A percentile compares a stretch with the other conserved stretches of the same genome.
Conservation (phyloP, 1,140 invertebrate genomes). For the Lanistes nyassanus region DNA sequence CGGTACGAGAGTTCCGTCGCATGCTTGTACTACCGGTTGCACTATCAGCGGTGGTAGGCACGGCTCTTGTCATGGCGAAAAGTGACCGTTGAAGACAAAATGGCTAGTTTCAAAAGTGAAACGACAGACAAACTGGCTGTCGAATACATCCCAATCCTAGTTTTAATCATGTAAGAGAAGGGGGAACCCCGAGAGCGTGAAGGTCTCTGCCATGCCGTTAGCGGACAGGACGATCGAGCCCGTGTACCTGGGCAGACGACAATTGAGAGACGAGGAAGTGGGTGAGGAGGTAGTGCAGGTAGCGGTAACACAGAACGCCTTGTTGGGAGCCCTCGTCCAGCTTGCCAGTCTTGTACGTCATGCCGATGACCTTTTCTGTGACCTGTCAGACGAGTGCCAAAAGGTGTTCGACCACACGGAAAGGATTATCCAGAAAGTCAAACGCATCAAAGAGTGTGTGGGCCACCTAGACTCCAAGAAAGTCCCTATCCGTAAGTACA, state of each 20-base stretch:
- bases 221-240: conserved; percentile 51
- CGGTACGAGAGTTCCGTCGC: no score
- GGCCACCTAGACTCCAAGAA: conserved; percentile 78
- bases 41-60: no score
- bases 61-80: no score
- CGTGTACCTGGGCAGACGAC: conserved; percentile 42
- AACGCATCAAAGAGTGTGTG: conserved; percentile 73
- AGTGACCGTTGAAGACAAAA: no score
- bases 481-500: conserved; percentile 84
- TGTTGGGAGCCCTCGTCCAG: conserved; percentile 80
- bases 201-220: conserved; percentile 49
- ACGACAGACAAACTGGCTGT: neutral
- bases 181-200: neutral
- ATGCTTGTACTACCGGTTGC: no score
- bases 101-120: no score
- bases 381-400: conserved; percentile 77
- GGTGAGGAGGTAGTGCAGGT: conserved; percentile 37
- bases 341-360: conserved; percentile 80
- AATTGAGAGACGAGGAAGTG: conserved; percentile 36
- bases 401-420: conserved; percentile 75
- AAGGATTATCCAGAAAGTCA: conserved; percentile 73
- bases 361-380: conserved; percentile 81
- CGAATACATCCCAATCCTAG: no score
- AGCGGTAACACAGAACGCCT: conserved; percentile 80
- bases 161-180: neutral